Evolutionary conservation across 2,888 invertebrate species (phyloP), one percentile per base, ranked within the genome.

Genomic region (Drosophila flavopinicola): DNA sequence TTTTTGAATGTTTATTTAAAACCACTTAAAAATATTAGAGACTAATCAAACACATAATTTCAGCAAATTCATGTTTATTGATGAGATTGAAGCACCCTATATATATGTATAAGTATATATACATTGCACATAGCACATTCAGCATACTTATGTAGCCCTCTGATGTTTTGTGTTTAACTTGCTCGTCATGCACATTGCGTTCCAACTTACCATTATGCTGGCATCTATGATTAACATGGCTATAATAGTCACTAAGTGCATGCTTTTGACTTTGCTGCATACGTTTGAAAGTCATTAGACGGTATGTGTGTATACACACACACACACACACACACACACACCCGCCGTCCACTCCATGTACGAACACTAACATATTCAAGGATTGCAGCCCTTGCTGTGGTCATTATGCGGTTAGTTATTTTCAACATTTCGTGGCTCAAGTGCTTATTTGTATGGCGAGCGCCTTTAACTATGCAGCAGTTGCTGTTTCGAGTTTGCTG

Each of bases 181-280:
- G 58, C 54, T 71, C 61, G 75, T 75, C 65, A 72, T 59, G 63
- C 60, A 65, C 48, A 63, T 85, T 73, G 85, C 82, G 79, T 83
- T 82, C 59, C 64, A 70, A 68, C 33, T 68, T 66, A 53, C 85
- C 68, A 79, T 85, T 77, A 83, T 83, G 85, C 67, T 65, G 58
- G 54, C 56, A 76, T 78, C 80, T 83, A 70, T 83, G 78, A 83
- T 83, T 83, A 84, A 76, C 84, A 66, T 72, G 74, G 76, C 67
- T 73, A 76, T 84, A 80, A 84, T 85, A 78, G 78, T 67, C 76
- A 80, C 71, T 84, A 83, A 83, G 86, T 83, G 86, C 83, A 83
- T 83, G 83, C 78, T 79, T 85, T 75, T 75, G 75, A 75, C 72
- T 77, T 69, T 60, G 69, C 68, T 67, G 72, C 66, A 80, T 79